Evolutionary conservation across 2,113 vertebrate genomes (phyloP).

Genomic region (Xenus cinereus): DNA sequence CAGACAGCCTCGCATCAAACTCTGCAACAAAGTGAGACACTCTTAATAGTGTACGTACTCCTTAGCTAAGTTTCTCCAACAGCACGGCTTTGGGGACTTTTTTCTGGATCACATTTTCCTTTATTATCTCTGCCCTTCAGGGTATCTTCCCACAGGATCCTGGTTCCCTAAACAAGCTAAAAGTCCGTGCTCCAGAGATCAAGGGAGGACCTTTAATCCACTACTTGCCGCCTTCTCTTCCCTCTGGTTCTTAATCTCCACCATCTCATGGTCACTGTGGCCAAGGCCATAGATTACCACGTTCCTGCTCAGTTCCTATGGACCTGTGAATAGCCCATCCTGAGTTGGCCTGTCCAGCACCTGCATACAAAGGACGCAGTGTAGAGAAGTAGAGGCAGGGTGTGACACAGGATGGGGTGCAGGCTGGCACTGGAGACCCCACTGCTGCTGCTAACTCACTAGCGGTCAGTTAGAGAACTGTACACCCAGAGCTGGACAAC

Average conservation of each 20-base stretch:
- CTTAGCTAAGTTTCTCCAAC: background rate
- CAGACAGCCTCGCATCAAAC: background rate
- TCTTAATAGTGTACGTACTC: fast-evolving
- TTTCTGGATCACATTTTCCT: background rate
- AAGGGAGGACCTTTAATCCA: background rate
- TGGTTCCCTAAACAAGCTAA: background rate
- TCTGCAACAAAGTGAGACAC: background rate
- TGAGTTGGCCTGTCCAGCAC: background rate
- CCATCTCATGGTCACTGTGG: background rate
- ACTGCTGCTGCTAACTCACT: background rate
- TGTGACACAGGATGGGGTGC: background rate
- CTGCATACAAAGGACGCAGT: background rate
- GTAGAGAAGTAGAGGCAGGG: background rate
- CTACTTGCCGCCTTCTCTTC: background rate
- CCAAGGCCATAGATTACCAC: background rate
- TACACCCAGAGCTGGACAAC: background rate
- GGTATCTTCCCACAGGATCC: background rate
- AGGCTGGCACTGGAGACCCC: background rate
- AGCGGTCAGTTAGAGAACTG: background rate
- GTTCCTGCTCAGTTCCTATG: background rate
- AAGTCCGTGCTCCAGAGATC: background rate
- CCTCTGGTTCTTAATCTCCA: background rate
- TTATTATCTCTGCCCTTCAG: background rate
- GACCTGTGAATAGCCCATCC: background rate
- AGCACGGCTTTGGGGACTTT: background rate